phyloP scores from a whole-genome alignment of 2,888 invertebrate genomes.

The Nephrotoma guestfalica region DNA sequence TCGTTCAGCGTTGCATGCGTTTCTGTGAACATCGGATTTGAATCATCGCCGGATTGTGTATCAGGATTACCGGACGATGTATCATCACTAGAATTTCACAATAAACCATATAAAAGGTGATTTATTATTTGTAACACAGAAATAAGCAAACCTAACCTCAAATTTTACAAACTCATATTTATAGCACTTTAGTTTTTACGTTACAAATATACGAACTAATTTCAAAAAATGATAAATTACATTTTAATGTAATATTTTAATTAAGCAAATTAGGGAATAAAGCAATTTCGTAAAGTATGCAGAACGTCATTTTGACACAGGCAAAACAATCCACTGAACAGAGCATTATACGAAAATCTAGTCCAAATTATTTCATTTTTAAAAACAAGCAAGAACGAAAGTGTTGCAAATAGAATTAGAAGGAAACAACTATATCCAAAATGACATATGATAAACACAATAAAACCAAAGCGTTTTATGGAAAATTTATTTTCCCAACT shows the following conservation, averaged over 20 bases:
- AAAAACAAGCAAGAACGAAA: neutral
- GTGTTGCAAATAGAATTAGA: neutral
- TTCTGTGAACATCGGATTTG: conserved; percentile 32
- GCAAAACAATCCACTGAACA: neutral
- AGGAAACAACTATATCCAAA: neutral
- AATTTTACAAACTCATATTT: no score
- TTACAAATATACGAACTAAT: no score
- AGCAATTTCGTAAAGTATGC: neutral
- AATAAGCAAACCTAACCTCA: no score
- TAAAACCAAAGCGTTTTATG: neutral
- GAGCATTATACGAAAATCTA: neutral
- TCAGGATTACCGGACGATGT: neutral
- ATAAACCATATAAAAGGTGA: neutral
- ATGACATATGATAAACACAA: neutral
- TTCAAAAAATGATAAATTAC: neutral
- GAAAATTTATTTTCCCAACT: neutral
- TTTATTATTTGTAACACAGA: neutral
- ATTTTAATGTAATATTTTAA: neutral
- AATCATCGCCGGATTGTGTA: conserved; percentile 5
- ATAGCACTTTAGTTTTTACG: no score
- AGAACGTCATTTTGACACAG: neutral
- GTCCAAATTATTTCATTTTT: neutral
- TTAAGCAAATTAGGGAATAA: neutral
- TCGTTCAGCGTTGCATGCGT: conserved; percentile 55
- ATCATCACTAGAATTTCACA: neutral